Percentiles rank a stretch among this genome's conserved stretches.
These are phyloP conservation scores for Cichladusa arquata DNA, from an alignment of 2,113 vertebrate species.

Conservation along the genomic window DNA sequence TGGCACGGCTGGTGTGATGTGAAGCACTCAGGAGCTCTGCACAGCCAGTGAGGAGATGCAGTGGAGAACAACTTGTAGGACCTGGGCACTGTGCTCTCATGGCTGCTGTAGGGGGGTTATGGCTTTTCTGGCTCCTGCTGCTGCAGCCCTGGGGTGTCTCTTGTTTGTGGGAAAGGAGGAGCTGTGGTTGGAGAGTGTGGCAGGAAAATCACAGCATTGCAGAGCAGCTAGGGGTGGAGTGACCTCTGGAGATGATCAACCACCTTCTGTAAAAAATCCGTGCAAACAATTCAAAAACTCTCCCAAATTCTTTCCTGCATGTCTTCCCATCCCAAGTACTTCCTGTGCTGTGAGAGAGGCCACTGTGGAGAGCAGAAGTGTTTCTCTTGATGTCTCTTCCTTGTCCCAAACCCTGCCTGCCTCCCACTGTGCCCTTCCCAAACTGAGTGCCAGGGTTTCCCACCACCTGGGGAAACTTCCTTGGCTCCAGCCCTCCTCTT, in stretches of 20 bases:
- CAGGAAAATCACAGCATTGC: neutral
- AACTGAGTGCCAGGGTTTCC: accelerated
- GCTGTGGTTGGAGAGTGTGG: neutral
- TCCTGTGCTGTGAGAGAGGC: neutral
- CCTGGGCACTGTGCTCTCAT: neutral
- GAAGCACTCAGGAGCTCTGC: neutral
- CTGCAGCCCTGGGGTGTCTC: neutral
- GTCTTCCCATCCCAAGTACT: neutral
- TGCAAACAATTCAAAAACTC: neutral
- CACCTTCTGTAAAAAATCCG: neutral
- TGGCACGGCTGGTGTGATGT: neutral
- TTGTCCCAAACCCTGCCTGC: neutral
- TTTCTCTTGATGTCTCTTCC: neutral
- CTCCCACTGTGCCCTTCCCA: neutral
- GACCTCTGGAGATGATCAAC: neutral
- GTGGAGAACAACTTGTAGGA: neutral
- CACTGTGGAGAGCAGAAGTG: neutral
- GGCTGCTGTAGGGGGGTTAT: neutral
- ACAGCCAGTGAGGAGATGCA: neutral
- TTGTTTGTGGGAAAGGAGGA: neutral
- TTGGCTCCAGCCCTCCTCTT: neutral
- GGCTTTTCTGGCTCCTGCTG: neutral
- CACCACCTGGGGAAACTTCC: neutral
- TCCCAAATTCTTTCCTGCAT: neutral
- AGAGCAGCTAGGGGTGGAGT: neutral